Evolutionary conservation across 2,888 invertebrate genomes (phyloP), one percentile per base, ranked within the genome.

Genomic region (Amaurobius ferox): DNA sequence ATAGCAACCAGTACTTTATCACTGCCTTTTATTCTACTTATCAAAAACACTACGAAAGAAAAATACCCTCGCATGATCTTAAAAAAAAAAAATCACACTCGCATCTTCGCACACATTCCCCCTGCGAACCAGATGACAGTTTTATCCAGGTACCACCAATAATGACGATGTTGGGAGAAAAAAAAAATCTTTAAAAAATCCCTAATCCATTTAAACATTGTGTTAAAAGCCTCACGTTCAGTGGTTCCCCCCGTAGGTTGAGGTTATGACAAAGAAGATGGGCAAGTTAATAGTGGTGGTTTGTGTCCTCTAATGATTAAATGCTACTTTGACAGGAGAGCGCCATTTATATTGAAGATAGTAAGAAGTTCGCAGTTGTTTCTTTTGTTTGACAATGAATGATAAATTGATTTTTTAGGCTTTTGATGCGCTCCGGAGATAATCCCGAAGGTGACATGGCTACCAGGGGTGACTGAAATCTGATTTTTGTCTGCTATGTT

Each of bases 181-280:
- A 35, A 35, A 7, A 48, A 5, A 30, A 23, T 7, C 23, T 5
- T 19, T 19, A n/a, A n/a, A 66, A 79, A 68, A 61, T 68, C 32
- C 62, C 28, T 79, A 79, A 79, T 79, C 79, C 79, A 70, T 71
- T 32, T 71, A 79, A 79, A 79, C 79, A 79, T 67, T 71, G 79
- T 79, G 79, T 79, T 79, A 79, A 78, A 78, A 78, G 70, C 70
- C 68, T 66, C 76, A 64, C 66, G 66, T 26, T 61, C 23, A n/a
- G 16, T n/a, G n/a, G n/a, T n/a, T n/a, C n/a, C n/a, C n/a, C n/a
- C n/a, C n/a, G n/a, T n/a, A n/a, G n/a, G 29, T 29, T 29, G 44
- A 79, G 70, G n/a, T n/a, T n/a, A n/a, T n/a, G n/a, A n/a, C n/a
- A n/a, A 78, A 39, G 78, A 55, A 13, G 28, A 32, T n/a, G 13